A percentile compares a stretch with the other conserved stretches of the same genome.
Evolutionary conservation across 2,797 vertebrate genomes (phyloP).

Genomic region (Fistularia commersonii): DNA sequence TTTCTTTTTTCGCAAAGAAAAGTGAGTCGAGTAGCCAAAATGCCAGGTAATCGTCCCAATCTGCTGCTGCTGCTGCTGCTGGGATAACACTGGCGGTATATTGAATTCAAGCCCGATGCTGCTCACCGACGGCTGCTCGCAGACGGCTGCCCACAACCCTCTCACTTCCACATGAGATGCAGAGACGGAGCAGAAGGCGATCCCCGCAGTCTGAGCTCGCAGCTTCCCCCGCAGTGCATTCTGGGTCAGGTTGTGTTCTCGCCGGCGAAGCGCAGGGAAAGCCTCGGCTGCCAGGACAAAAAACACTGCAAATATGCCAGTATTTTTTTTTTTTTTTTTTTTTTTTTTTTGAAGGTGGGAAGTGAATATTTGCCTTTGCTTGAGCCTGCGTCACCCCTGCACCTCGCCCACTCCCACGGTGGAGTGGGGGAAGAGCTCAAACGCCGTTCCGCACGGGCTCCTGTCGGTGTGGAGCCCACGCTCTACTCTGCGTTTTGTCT

Average conservation of each 20-base stretch:
- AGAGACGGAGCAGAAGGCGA: constrained; percentile 53
- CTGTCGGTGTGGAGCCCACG: constrained; percentile 44
- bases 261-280: constrained; percentile 35
- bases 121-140: no score
- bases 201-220: constrained; percentile 39
- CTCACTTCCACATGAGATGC: constrained; percentile 43
- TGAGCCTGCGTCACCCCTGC: constrained; percentile 42
- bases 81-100: no score
- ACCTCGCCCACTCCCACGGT: constrained; percentile 45
- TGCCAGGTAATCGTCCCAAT: no score
- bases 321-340: constrained; percentile 1
- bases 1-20: no score
- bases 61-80: no score
- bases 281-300: constrained; percentile 40
- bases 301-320: constrained; percentile 35
- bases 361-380: constrained; percentile 46
- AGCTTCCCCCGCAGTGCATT: constrained; percentile 50
- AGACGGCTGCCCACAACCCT: constrained; percentile 32
- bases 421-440: constrained; percentile 52
- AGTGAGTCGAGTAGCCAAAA: no score
- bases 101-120: no score
- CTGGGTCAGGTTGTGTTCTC: constrained; percentile 50
- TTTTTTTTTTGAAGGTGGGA: constrained; percentile 44
- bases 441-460: constrained; percentile 24
- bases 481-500: constrained; percentile 37